Percentiles rank a stretch among this genome's conserved stretches.
These are phyloP conservation scores for Choristoneura fumiferana DNA, from an alignment of 1,140 invertebrate species.

Conservation along the genomic window DNA sequence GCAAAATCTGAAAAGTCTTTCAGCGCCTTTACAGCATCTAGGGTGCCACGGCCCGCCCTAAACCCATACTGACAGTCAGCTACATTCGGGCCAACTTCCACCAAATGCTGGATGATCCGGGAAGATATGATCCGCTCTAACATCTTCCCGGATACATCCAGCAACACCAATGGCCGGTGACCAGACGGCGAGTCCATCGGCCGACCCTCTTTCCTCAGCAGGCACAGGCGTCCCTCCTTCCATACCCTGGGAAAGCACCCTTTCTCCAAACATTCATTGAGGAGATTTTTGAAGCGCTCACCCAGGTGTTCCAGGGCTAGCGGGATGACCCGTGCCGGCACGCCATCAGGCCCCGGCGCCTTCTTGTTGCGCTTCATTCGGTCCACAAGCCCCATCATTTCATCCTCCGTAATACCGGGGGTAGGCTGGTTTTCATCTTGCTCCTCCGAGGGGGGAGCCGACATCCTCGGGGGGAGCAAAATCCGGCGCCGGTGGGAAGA, in stretches of 20 bases:
- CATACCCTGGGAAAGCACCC: background rate
- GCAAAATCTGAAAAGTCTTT: background rate
- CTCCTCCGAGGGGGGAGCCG: background rate
- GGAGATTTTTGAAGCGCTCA: background rate
- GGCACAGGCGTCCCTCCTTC: no score
- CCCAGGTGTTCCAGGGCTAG: background rate
- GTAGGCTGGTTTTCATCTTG: background rate
- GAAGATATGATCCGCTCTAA: no score
- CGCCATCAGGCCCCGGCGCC: background rate
- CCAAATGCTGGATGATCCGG: background rate
- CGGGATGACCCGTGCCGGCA: background rate
- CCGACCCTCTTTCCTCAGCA: no score
- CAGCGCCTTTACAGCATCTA: no score
- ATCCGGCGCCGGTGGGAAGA: background rate
- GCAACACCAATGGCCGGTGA: no score
- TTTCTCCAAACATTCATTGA: background rate
- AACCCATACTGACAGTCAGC: background rate
- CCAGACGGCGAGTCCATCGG: no score
- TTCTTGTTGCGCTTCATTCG: no score
- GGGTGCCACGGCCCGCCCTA: background rate
- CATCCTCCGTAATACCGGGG: background rate
- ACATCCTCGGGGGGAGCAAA: background rate
- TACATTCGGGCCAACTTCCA: background rate
- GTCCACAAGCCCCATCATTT: background rate
- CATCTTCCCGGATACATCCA: no score